Base-by-base conservation (phyloP, 2,888 invertebrate genomes). In the Megamerina dolium region DNA sequence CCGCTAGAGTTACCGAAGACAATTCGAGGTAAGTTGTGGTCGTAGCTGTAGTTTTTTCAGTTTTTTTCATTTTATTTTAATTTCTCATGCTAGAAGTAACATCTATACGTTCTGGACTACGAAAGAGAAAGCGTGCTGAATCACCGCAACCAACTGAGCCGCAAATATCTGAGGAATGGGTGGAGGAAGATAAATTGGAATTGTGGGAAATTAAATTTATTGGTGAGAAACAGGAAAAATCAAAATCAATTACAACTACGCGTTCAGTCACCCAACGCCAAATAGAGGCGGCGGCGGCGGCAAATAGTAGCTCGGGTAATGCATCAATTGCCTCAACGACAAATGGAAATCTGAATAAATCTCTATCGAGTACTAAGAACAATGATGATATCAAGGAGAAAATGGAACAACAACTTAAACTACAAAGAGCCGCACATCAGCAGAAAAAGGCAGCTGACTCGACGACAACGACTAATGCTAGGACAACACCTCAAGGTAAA, bases 191-290 rank as follows among this genome's bases (percentile, higher is more conserved):
- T 54, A 88, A 90, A 65, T 73, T 97, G 33, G 95, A 96, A 64
- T 72, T 97, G 29, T 96, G 95, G 95, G 95, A 96, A 73, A 93
- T 96, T 47, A 90, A 90, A 59, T 85, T 87, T 59, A 93, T 91
- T 66, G 89, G 89, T 17, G 92, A 93, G 69, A 83, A 81, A 72
- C 73, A 80, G 69, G 83, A 83, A 70, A 81, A 80, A 67, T 81
- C 59, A 1, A 59, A 61, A 13, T 32, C 61, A 5, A 54, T 56
- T 4, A 53, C 65, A 3, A 61, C 56, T 10, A 65, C 68, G 2
- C 82, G 69, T 80, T 90, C 64, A 83, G 90, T 64, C 80, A 88
- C 73, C 31, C 54, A 54, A 5, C 61, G 59, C 82, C 88, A 57
- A 80, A 85, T 50, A 85, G 91, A 27, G 85, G 88, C 63, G 82